Evolutionary conservation across 2,797 vertebrate genomes (phyloP), one percentile per base, ranked within the genome.

Genomic region (Cyclopterus lumpus): DNA sequence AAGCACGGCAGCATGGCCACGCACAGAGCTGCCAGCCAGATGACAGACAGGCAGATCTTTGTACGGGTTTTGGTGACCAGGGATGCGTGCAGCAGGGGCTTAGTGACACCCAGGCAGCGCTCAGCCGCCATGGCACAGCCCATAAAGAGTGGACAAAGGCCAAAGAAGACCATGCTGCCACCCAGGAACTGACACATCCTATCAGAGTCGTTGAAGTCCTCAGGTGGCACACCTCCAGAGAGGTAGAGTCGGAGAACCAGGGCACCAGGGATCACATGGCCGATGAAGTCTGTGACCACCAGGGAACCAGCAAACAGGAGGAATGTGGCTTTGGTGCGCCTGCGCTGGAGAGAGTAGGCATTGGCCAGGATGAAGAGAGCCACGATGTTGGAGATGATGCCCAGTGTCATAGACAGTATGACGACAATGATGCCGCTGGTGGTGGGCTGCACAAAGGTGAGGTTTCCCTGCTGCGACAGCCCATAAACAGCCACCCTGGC

Each of bases 81-180:
- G 0, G 94, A 92, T 0, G 96, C 93, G 65, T 97, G 96, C 65
- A 96, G 91, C 58, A 97, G 88, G 0, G 97, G 97, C 75, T 87
- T 95, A 0, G 96, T 97, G 36, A 97, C 94, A 0, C 96, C 96
- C 63, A 97, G 89, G 48, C 97, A 97, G 71, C 97, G 96, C 85
- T 97, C 97, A 0, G 95, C 95, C 0, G 97, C 96, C 96, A 97
- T 97, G 67, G 95, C 95, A 11, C 96, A 95, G 74, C 97, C 96
- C 85, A 97, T 93, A 73, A 97, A 96, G 46, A 97, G 95, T 0
- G 97, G 96, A 71, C 96, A 97, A 40, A 97, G 93, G 64, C 97
- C 97, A 0, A 97, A 97, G 80, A 97, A 97, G 24, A 97, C 96
- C 97, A 97, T 96, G 85, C 96, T 95, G 36, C 95, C 96, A 0